Evolutionary conservation across 2,113 vertebrate species (phyloP).

Genomic region (Taurulus bubalis): DNA sequence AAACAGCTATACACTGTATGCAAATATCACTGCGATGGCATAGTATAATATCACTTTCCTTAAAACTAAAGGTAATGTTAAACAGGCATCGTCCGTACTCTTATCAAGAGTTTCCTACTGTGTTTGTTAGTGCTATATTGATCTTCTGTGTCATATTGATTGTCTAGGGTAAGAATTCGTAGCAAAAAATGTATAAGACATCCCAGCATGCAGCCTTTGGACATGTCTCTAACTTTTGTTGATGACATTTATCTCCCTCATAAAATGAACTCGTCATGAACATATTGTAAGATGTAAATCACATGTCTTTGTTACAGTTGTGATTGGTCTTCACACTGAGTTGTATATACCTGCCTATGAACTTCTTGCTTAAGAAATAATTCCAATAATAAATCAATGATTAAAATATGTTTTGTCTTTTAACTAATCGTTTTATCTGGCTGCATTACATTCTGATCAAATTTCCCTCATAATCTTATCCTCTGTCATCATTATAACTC

Average conservation of each 20-base stretch:
- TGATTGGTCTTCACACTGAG: conserved; percentile 36
- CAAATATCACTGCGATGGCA: conserved; percentile 57
- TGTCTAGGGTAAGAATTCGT: conserved; percentile 18
- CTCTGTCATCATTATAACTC: conserved; percentile 60
- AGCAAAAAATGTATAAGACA: conserved; percentile 31
- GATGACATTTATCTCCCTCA: conserved; percentile 44
- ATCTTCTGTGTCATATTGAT: conserved; percentile 51
- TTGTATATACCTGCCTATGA: conserved; percentile 56
- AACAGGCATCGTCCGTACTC: conserved; percentile 15
- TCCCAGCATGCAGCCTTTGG: conserved; percentile 50
- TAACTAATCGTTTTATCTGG: conserved; percentile 13
- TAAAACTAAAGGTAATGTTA: conserved; percentile 64
- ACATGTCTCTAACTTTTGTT: conserved; percentile 40
- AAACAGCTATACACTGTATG: neutral
- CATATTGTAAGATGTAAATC: conserved; percentile 14
- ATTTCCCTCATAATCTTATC: conserved; percentile 61
- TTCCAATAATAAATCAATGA: neutral
- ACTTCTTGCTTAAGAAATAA: conserved; percentile 21
- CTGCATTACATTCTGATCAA: conserved; percentile 37
- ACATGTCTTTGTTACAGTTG: neutral
- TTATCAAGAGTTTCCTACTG: conserved; percentile 41
- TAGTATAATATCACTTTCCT: conserved; percentile 39
- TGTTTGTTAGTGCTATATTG: conserved; percentile 47
- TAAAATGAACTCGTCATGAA: conserved; percentile 6
- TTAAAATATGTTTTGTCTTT: conserved; percentile 5